phyloP scores from a whole-genome alignment of 2,888 invertebrate genomes.

The Trisateles emortualis region DNA sequence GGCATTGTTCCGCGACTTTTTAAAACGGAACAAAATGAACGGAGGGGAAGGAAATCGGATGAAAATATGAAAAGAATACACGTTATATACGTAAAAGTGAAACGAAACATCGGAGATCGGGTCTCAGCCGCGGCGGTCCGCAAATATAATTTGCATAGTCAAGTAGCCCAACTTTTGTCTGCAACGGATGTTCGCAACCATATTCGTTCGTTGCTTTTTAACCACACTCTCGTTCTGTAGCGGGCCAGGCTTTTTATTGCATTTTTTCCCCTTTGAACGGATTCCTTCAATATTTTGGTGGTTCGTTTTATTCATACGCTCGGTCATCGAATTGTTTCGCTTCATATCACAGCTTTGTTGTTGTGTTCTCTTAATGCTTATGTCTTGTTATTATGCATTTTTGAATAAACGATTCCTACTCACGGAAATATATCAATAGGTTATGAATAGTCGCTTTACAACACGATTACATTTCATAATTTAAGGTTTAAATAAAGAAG shows the following conservation, averaged over 20 bases:
- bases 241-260: slow-evolving; percentile 82
- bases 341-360: slow-evolving; percentile 76
- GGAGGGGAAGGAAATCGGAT: slow-evolving; percentile 86
- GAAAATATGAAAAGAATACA: slow-evolving; percentile 87
- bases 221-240: slow-evolving; percentile 84
- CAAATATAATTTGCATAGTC: slow-evolving; percentile 88
- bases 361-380: slow-evolving; percentile 62
- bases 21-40: slow-evolving; percentile 83
- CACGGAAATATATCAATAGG: background rate
- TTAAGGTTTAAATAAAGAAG: background rate
- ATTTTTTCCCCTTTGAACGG: slow-evolving; percentile 85
- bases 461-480: background rate
- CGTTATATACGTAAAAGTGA: slow-evolving; percentile 82
- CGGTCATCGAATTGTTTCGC: slow-evolving; percentile 84
- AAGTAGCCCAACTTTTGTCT: slow-evolving; percentile 86
- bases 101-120: slow-evolving; percentile 85
- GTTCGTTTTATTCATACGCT: slow-evolving; percentile 84
- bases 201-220: slow-evolving; percentile 86
- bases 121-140: slow-evolving; percentile 83
- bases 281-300: slow-evolving; percentile 86
- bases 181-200: slow-evolving; percentile 84
- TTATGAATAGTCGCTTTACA: background rate
- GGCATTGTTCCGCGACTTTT: slow-evolving; percentile 85
- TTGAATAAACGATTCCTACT: slow-evolving; percentile 4
- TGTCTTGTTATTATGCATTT: slow-evolving; percentile 26